Conservation (phyloP, 2,797 vertebrate genomes). For the Octomys mimax region DNA sequence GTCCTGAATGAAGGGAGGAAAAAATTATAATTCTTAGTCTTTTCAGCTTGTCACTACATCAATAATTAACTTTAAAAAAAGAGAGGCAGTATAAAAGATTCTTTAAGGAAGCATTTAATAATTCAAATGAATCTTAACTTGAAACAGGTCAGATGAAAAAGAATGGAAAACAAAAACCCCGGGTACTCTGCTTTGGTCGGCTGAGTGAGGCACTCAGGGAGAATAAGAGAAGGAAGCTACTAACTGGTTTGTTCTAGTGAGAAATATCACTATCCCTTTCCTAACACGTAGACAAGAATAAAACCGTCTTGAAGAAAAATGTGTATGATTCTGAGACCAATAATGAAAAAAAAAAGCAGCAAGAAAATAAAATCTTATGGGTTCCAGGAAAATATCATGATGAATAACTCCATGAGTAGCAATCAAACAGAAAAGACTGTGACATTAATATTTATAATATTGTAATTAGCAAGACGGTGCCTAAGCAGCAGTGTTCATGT, state of each 20-base stretch:
- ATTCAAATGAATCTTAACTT: constrained; percentile 88
- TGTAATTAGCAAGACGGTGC: constrained; percentile 87
- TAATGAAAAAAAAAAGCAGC: constrained; percentile 75
- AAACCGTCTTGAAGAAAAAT: constrained; percentile 73
- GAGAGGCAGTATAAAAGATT: constrained; percentile 84
- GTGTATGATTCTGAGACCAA: constrained; percentile 67
- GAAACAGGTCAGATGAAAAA: constrained; percentile 87
- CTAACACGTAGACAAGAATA: constrained; percentile 65
- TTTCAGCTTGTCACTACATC: constrained; percentile 87
- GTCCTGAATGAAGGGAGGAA: constrained; percentile 77
- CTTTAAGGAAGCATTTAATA: constrained; percentile 90
- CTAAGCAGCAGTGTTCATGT: constrained; percentile 87
- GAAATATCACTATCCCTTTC: constrained; percentile 62
- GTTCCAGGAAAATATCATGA: constrained; percentile 82
- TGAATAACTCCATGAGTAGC: constrained; percentile 84
- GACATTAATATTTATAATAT: constrained; percentile 89
- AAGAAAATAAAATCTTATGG: constrained; percentile 74
- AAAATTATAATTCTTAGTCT: constrained; percentile 82
- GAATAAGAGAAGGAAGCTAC: constrained; percentile 37
- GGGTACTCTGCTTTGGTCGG: constrained; percentile 63
- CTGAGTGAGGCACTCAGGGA: constrained; percentile 62
- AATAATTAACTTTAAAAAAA: constrained; percentile 87
- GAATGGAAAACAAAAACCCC: constrained; percentile 84
- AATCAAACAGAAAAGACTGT: constrained; percentile 87
- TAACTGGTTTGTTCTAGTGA: constrained; percentile 62